Evolutionary conservation across 2,888 invertebrate genomes (phyloP).

Genomic region (Ceratothoa steindachneri): DNA sequence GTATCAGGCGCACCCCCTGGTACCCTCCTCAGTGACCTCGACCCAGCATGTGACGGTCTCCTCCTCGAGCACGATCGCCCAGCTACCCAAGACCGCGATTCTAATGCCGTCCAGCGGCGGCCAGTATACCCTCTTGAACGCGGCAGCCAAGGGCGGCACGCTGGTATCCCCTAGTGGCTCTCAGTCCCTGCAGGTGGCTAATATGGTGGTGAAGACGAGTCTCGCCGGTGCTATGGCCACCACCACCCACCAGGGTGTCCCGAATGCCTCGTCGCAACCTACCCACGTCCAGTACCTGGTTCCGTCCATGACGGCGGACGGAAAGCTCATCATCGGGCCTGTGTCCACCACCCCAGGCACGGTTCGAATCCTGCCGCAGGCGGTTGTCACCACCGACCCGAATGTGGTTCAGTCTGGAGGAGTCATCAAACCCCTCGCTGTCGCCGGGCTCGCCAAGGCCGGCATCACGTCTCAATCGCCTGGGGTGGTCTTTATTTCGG

Average conservation of each 20-base stretch:
- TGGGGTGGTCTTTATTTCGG: conserved; percentile 25
- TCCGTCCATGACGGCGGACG: conserved; percentile 45
- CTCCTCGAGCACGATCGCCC: conserved; percentile 21
- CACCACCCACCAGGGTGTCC: conserved; percentile 22
- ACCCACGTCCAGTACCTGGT: conserved; percentile 47
- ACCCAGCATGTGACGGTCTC: conserved; percentile 26
- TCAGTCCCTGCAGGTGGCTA: conserved; percentile 39
- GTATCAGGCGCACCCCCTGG: not conserved
- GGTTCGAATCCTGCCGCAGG: conserved; percentile 30
- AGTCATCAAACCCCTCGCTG: conserved; percentile 32
- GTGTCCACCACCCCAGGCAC: conserved; percentile 32
- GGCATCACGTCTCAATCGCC: conserved; percentile 24
- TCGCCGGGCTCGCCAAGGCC: conserved; percentile 23
- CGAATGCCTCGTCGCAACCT: conserved; percentile 25
- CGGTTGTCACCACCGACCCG: conserved; percentile 32
- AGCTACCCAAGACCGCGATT: conserved; percentile 33
- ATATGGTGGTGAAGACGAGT: conserved; percentile 41
- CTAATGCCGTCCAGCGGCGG: conserved; percentile 31
- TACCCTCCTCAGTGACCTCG: conserved; percentile 15
- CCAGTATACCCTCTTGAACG: conserved; percentile 36
- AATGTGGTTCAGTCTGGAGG: conserved; percentile 28
- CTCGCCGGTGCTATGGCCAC: conserved; percentile 21
- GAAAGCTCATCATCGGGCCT: conserved; percentile 36
- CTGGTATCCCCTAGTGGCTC: conserved; percentile 26
- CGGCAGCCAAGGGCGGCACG: conserved; percentile 29